Evolutionary conservation across 2,888 invertebrate genomes (phyloP).

Genomic region (Octonoba sinensis): DNA sequence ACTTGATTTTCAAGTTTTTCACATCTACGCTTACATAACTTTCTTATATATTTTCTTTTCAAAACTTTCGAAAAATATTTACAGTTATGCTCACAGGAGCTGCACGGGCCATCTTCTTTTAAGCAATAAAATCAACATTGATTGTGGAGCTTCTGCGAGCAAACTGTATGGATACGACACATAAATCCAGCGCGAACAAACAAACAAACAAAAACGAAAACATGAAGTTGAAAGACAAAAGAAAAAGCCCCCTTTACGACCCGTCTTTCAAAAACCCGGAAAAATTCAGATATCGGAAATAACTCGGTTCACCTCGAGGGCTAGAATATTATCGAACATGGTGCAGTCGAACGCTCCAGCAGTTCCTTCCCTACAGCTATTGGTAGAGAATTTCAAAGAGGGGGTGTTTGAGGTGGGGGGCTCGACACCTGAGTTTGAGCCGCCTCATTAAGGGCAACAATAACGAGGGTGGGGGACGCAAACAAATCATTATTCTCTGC

Average conservation of each 20-base stretch:
- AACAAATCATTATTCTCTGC: constrained; percentile 62
- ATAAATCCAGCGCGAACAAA: constrained; percentile 24
- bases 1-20: no score
- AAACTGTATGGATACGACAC: constrained; percentile 23
- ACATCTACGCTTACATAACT: no score
- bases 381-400: constrained; percentile 2
- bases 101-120: no score
- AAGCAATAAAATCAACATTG: no score
- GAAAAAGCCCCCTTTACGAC: constrained; percentile 25
- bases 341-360: constrained; percentile 24
- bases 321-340: constrained; percentile 53
- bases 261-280: constrained; percentile 24
- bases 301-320: constrained; percentile 55
- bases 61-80: no score
- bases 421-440: constrained; percentile 63
- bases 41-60: no score
- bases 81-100: no score
- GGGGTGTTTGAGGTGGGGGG: constrained; percentile 10
- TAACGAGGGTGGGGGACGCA: constrained; percentile 56
- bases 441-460: constrained; percentile 62
- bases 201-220: constrained; percentile 37
- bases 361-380: constrained; percentile 24
- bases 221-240: not conserved
- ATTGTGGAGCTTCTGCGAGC: no score
- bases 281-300: constrained; percentile 63